Base-by-base conservation (phyloP, 2,113 vertebrate genomes). In the Percopsis transmontana region DNA sequence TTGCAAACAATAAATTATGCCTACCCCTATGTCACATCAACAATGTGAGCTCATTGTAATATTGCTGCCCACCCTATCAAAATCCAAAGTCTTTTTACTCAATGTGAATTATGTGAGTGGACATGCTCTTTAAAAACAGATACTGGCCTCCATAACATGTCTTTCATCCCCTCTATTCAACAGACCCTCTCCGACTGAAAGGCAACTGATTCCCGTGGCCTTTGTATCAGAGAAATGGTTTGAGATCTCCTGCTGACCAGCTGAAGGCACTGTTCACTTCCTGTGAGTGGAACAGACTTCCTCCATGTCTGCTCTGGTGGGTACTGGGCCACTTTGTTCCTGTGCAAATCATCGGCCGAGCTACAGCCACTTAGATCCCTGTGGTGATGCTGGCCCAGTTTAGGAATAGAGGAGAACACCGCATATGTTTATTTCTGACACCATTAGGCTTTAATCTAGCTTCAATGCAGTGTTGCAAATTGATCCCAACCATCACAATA, bases 171-270 rank as follows among this genome's bases (percentile, higher is more conserved):
- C 78, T 53, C 0, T 85, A 8, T 41, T 50, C 47, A 5, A 18
- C 93, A 99, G 97, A 92, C 95, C 95, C 70, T 95, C 96, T 52
- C 94, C 97, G 79, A 95, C 95, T 24, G 97, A 98, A 84, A 93
- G 97, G 89, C 97, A 98, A 86, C 96, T 98, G 81, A 99, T 99
- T 89, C 97, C 97, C 19, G 97, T 99, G 95, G 97, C 97, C 96
- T 99, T 98, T 82, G 97, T 98, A 92, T 99, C 97, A 83, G 97
- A 98, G 92, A 99, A 98, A 91, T 99, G 97, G 97, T 99, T 98
- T 72, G 97, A 99, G 91, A 99, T 99, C 92, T 99, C 97, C 86
- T 99, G 97, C 94, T 99, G 96, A 98, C 93, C 87, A 92, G 91
- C 91, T 90, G 88, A 90, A 93, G 92, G 86, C 91, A 92, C 92